Evolutionary conservation across 1,140 invertebrate species (phyloP).

Genomic region (Manduca sexta): DNA sequence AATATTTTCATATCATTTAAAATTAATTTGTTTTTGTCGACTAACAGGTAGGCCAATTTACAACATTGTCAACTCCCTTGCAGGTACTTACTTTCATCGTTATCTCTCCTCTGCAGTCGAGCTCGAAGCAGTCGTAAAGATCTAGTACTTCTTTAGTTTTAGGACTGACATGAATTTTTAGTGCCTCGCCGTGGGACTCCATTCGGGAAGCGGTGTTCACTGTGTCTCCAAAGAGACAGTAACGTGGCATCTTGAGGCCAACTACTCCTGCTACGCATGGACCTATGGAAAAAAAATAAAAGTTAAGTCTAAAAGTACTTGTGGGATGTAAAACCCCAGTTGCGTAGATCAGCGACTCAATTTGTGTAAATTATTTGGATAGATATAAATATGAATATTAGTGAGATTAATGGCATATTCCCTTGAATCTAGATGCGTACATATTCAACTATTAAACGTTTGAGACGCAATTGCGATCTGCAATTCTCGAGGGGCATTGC

Average conservation of each 20-base stretch:
- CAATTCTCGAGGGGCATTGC: no score
- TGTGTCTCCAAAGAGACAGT: conserved; percentile 95
- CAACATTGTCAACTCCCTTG: not conserved
- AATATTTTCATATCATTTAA: no score
- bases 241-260: conserved; percentile 93
- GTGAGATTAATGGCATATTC: no score
- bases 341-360: no score
- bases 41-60: not conserved
- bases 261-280: conserved; percentile 94
- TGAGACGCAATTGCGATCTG: no score
- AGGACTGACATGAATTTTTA: conserved; percentile 97
- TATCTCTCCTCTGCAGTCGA: conserved; percentile 92
- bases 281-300: conserved; percentile 66
- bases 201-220: conserved; percentile 95
- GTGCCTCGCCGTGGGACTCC: conserved; percentile 94
- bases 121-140: conserved; percentile 89
- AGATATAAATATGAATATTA: no score
- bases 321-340: not conserved
- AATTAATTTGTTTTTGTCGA: no score
- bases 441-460: no score
- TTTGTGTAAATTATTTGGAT: no score
- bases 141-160: conserved; percentile 92
- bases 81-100: conserved; percentile 87
- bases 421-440: no score
- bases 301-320: not conserved